Percentiles rank a stretch among this genome's conserved stretches.
Conservation (phyloP, 2,888 invertebrate species). For the Megastigmus dorsalis region DNA sequence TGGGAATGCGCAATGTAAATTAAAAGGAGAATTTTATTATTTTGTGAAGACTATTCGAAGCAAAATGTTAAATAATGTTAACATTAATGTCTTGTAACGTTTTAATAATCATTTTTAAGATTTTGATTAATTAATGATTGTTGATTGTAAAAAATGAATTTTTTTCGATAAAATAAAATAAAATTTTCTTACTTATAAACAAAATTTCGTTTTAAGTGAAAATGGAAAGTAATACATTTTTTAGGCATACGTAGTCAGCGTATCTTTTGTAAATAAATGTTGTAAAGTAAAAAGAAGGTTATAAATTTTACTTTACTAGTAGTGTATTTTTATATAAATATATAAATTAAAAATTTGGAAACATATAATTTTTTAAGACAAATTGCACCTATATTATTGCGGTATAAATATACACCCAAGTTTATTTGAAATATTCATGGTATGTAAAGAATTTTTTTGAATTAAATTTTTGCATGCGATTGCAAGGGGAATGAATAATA, state of each 20-base stretch:
- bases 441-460: no score
- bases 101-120: constrained; percentile 16
- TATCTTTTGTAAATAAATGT: background rate
- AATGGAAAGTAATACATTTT: background rate
- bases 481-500: constrained; percentile 5
- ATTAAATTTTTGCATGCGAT: background rate
- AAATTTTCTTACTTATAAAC: constrained; percentile 21
- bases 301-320: background rate
- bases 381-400: no score
- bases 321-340: background rate
- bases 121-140: constrained; percentile 12
- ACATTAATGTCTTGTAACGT: no score
- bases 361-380: no score
- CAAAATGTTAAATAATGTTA: constrained; percentile 40
- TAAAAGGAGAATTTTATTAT: constrained; percentile 13
- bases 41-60: background rate
- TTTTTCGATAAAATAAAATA: constrained; percentile 46
- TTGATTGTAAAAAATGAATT: constrained; percentile 22
- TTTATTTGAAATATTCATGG: no score
- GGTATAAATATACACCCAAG: no score
- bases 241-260: no score
- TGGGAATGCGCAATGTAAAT: background rate
- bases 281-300: background rate
- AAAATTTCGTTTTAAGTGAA: background rate
- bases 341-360: no score